Evolutionary conservation across 2,797 vertebrate species (phyloP), one percentile per base, ranked within the genome.

Genomic region (Chaetodon trifasciatus): DNA sequence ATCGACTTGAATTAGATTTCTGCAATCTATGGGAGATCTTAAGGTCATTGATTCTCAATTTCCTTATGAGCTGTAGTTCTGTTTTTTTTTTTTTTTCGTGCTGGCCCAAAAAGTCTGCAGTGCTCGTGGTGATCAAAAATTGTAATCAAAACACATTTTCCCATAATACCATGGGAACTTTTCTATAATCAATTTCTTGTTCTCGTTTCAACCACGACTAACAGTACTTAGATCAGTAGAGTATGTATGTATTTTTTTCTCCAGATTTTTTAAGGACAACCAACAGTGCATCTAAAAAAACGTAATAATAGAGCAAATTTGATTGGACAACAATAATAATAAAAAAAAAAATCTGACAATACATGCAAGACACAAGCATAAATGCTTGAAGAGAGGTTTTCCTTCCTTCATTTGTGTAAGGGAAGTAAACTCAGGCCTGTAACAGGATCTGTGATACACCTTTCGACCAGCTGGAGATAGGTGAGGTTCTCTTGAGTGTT

Each of bases 401-500:
- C 8, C 28, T 57, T 53, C 37, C 3, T 37, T 56, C 76, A 90
- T 62, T 65, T 90, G 1, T 78, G 66, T 58, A 94, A 85, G 3
- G 75, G 42, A 8, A 95, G 87, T 47, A 95, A 70, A 16, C 56
- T 88, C 8, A 44, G 3, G 42, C 42, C 52, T 28, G 96, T 97
- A 0, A 91, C 82, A 0, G 95, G 82, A 63, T 98, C 97, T 1
- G 66, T 92, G 68, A 96, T 67, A 0, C 97, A 97, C 9, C 96
- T 94, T 60, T 96, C 96, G 37, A 97, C 77, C 0, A 97, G 93
- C 74, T 97, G 96, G 61, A 96, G 44, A n/a, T 97, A 97, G 0
- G 97, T 97, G 5, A 97, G 95, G 82, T 97, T 97, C 89, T 97
- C 96, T 0, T 97, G 91, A 0, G 96, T 97, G 89, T 97, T 98